Evolutionary conservation across 37 sponge, comb jelly and placozoan species (phyloP).

Genomic region (Mnemiopsis leidyi): DNA sequence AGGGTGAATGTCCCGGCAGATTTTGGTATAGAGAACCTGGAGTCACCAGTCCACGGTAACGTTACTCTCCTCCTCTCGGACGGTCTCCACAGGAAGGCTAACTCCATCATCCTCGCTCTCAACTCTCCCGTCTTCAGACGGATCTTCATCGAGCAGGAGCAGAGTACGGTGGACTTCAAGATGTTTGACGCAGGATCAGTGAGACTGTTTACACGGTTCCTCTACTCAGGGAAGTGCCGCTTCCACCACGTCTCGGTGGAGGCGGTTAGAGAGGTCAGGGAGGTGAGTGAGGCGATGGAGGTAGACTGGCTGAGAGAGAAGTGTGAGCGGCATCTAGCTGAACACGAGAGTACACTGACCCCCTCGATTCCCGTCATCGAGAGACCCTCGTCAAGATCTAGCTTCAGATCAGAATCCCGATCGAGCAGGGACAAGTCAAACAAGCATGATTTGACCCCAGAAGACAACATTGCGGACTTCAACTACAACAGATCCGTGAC

Average conservation of each 20-base stretch:
- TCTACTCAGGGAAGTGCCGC: not conserved
- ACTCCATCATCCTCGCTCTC: not conserved
- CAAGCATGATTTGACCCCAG: not conserved
- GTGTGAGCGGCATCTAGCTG: not conserved
- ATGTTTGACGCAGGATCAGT: not conserved
- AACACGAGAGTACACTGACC: not conserved
- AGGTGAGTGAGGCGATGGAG: not conserved
- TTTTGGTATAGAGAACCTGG: not conserved
- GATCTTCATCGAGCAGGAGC: not conserved
- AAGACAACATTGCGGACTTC: not conserved
- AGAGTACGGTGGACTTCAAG: not conserved
- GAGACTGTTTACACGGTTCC: not conserved
- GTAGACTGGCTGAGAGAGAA: not conserved
- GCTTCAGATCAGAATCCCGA: not conserved
- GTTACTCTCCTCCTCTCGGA: not conserved
- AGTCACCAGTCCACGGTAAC: not conserved
- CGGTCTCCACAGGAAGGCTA: not conserved
- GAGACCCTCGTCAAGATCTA: not conserved
- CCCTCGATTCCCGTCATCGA: not conserved
- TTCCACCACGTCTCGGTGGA: not conserved
- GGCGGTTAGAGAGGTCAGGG: not conserved
- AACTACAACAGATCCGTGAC: not conserved
- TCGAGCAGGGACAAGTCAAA: not conserved
- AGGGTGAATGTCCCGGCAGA: not conserved
- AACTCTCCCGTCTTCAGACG: not conserved